These are phyloP conservation scores for Coronaproctus castanopsis DNA, from an alignment of 2,888 invertebrate genomes.

Conservation along the genomic window DNA sequence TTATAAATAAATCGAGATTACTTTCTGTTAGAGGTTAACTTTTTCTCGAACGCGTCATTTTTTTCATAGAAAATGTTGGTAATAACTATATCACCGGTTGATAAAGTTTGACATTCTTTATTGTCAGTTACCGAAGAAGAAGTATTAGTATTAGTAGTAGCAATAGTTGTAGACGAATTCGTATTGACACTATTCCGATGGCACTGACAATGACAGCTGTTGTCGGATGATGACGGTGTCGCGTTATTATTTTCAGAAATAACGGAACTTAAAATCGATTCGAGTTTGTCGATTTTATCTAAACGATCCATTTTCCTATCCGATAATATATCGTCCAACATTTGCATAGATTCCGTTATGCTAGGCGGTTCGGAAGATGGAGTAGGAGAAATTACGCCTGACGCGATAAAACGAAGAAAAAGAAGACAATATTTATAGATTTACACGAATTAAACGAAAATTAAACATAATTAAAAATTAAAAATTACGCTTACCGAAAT, in stretches of 20 bases:
- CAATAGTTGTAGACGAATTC: constrained; percentile 22
- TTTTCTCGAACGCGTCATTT: constrained; percentile 22
- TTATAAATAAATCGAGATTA: too few species aligned
- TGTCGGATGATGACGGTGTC: neutral
- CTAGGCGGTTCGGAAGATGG: constrained; percentile 48
- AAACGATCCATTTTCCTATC: constrained; percentile 64
- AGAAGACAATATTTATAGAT: too few species aligned
- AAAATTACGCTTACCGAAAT: too few species aligned
- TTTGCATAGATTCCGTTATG: constrained; percentile 71
- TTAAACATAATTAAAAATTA: too few species aligned
- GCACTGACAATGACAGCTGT: constrained; percentile 5
- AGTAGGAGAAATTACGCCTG: constrained; percentile 10
- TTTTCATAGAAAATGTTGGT: constrained; percentile 52
- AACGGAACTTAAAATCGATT: constrained; percentile 45
- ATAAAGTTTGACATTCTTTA: constrained; percentile 60
- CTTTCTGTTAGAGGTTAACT: too few species aligned
- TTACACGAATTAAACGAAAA: too few species aligned
- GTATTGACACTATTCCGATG: constrained; percentile 28
- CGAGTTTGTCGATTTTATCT: constrained; percentile 66
- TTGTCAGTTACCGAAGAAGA: constrained; percentile 25
- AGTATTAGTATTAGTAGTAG: neutral
- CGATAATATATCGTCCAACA: constrained; percentile 65
- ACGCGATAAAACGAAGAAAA: neutral
- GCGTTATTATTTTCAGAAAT: neutral
- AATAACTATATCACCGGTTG: constrained; percentile 80